Evolutionary conservation across 2,797 vertebrate species (phyloP).

Genomic region (Ficedula albicollis): DNA sequence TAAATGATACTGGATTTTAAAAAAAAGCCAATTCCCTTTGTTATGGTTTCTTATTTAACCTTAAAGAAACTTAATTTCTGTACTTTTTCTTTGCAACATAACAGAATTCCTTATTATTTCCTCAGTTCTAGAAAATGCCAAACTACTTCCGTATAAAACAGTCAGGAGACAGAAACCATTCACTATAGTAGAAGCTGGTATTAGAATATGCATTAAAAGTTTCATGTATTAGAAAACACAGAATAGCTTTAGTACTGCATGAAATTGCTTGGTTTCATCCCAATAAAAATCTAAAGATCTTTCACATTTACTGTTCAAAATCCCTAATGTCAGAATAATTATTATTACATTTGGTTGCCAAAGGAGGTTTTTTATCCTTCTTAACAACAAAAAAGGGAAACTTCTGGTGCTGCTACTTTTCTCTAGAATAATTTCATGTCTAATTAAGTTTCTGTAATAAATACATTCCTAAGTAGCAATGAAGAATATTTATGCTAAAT

Average conservation of each 20-base stretch:
- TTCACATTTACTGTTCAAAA: neutral
- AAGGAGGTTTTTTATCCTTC: neutral
- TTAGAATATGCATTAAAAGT: neutral
- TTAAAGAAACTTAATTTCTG: neutral
- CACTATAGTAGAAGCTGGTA: neutral
- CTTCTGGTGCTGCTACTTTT: neutral
- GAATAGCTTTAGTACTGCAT: neutral
- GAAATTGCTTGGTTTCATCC: neutral
- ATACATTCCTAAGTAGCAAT: neutral
- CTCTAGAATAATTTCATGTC: neutral
- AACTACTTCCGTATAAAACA: neutral
- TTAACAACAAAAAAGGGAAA: neutral
- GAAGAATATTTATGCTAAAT: neutral
- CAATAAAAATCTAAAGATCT: neutral
- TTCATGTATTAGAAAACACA: neutral
- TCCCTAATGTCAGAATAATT: neutral
- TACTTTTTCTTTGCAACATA: neutral
- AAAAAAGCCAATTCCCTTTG: neutral
- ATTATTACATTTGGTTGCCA: neutral
- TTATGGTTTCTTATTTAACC: neutral
- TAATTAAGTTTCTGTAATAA: neutral
- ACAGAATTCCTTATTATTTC: neutral
- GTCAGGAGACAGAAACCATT: neutral
- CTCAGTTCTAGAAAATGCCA: neutral
- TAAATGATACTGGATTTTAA: neutral